Percentiles rank a stretch among this genome's conserved stretches.
Conservation (phyloP, 1,140 invertebrate species). For the Drosophila athabasca region DNA sequence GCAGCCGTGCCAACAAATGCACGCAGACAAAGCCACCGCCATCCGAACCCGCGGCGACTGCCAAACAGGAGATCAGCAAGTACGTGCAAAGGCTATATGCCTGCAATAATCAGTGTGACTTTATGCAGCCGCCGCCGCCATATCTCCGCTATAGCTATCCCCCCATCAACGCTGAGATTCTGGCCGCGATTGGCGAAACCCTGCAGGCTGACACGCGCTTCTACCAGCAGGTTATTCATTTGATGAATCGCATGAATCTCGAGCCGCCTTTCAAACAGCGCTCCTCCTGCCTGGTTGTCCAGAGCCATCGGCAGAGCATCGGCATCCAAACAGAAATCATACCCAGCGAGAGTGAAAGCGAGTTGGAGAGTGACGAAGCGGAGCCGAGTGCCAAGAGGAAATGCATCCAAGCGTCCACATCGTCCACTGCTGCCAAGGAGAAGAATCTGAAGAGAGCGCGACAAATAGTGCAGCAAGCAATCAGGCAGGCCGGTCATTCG, state of each 20-base stretch:
- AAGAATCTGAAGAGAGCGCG: constrained; percentile 50
- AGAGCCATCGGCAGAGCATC: constrained; percentile 2
- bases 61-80: constrained; percentile 84
- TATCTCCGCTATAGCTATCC: constrained; percentile 91
- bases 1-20: constrained; percentile 30
- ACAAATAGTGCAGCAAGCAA: constrained; percentile 53
- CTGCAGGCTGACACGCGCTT: constrained; percentile 90
- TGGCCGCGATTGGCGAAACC: constrained; percentile 91
- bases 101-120: constrained; percentile 87
- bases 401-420: constrained; percentile 82
- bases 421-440: constrained; percentile 5
- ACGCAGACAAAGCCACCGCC: constrained; percentile 38
- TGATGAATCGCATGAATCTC: constrained; percentile 98
- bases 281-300: not conserved
- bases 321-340: constrained; percentile 51
- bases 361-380: constrained; percentile 88
- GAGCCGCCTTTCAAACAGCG: constrained; percentile 89
- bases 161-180: constrained; percentile 88
- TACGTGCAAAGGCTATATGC: constrained; percentile 89
- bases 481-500: constrained; percentile 3
- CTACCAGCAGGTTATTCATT: constrained; percentile 94
- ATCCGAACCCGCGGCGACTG: not conserved
- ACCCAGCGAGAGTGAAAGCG: constrained; percentile 62
- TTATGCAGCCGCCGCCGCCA: constrained; percentile 89
- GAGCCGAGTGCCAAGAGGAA: constrained; percentile 83